These are phyloP conservation scores for Hermetia illucens DNA, from an alignment of 1,140 invertebrate genomes.

Conservation along the genomic window DNA sequence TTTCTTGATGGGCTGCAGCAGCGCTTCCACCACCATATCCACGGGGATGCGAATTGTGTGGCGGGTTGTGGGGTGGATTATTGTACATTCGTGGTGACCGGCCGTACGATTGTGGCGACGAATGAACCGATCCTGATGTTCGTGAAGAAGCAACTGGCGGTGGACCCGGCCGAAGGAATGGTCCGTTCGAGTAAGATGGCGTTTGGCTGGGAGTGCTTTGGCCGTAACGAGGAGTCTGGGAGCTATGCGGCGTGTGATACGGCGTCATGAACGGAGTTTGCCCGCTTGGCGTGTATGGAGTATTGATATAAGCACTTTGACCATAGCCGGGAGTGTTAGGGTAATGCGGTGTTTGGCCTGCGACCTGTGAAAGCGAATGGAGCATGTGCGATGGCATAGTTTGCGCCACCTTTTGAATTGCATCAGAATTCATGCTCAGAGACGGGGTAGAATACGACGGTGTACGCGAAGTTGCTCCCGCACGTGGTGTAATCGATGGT, in stretches of 20 bases:
- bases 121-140: conserved; percentile 10
- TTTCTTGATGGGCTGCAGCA: conserved; percentile 16
- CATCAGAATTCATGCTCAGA: conserved; percentile 36
- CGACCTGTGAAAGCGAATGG: conserved; percentile 53
- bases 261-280: conserved; percentile 86
- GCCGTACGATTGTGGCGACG: conserved; percentile 13
- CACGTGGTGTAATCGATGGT: conserved; percentile 50
- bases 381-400: conserved; percentile 58
- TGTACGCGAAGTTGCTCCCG: conserved; percentile 43
- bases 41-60: conserved; percentile 14
- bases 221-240: conserved; percentile 44
- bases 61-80: conserved; percentile 10
- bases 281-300: conserved; percentile 75
- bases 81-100: conserved; percentile 8
- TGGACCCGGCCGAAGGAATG: conserved; percentile 44
- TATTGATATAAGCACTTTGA: conserved; percentile 38
- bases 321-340: conserved; percentile 43
- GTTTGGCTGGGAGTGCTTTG: conserved; percentile 41
- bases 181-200: conserved; percentile 28
- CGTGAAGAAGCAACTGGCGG: conserved; percentile 26
- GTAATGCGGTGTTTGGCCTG: conserved; percentile 51
- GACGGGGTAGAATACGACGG: conserved; percentile 55
- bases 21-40: background rate
- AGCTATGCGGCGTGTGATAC: conserved; percentile 56
- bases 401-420: conserved; percentile 54